These are phyloP conservation scores for Brachypterus glaber DNA, from an alignment of 2,888 invertebrate genomes.

Conservation along the genomic window DNA sequence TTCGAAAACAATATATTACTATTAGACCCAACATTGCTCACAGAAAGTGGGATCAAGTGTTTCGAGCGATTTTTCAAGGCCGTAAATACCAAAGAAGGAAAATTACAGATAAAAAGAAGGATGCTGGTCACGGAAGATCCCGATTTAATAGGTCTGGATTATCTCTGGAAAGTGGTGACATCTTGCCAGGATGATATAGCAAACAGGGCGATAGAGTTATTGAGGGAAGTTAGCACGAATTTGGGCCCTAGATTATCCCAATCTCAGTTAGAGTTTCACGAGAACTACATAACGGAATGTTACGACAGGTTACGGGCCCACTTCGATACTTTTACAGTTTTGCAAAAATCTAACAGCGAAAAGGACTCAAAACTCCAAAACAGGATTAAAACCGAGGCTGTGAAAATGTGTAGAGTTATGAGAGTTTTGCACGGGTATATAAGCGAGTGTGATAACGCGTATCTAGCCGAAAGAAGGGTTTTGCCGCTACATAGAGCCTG, in stretches of 20 bases:
- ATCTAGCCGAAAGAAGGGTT: conserved; percentile 78
- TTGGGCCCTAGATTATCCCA: conserved; percentile 78
- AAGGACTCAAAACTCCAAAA: conserved; percentile 41
- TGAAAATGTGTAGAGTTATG: conserved; percentile 86
- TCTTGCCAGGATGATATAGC: conserved; percentile 89
- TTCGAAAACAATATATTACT: conserved; percentile 91
- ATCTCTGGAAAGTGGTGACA: conserved; percentile 79
- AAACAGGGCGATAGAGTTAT: conserved; percentile 78
- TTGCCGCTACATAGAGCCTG: conserved; percentile 83
- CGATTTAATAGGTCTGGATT: conserved; percentile 92
- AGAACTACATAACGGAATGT: conserved; percentile 85
- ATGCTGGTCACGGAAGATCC: conserved; percentile 84
- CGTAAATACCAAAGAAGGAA: conserved; percentile 91
- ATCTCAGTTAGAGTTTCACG: conserved; percentile 74
- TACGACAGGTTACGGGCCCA: conserved; percentile 79
- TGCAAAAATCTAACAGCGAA: conserved; percentile 47
- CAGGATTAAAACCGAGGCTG: conserved; percentile 57
- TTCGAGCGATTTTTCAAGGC: conserved; percentile 85
- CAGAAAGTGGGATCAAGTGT: conserved; percentile 91
- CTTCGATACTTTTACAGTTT: conserved; percentile 69
- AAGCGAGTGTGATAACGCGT: conserved; percentile 85
- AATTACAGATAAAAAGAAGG: conserved; percentile 77
- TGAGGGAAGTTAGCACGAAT: conserved; percentile 90
- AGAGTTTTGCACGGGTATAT: conserved; percentile 93
- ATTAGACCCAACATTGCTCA: conserved; percentile 80